Percentiles rank a stretch among this genome's conserved stretches.
phyloP scores from a whole-genome alignment of 1,140 invertebrate species.

The Teleogryllus occipitalis region DNA sequence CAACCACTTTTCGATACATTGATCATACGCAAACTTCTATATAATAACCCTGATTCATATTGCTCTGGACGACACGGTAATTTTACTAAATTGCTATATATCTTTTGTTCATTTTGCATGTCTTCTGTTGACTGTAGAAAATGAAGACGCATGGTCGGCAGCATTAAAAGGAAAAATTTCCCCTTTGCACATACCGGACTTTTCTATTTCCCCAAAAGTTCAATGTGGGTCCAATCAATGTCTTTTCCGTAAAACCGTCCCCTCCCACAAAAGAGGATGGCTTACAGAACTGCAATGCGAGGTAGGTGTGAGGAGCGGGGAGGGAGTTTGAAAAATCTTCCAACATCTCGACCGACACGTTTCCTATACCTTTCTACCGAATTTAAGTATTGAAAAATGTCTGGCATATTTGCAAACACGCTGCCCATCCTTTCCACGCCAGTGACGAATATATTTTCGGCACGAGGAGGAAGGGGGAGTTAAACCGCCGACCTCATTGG shows the following conservation, averaged over 20 bases:
- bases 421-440: not conserved
- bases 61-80: too few relatives aligned
- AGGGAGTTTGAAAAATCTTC: not conserved
- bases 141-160: too few relatives aligned
- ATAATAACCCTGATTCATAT: too few relatives aligned
- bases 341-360: not conserved
- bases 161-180: too few relatives aligned
- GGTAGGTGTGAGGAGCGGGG: too few relatives aligned
- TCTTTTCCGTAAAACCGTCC: not conserved
- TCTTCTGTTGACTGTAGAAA: too few relatives aligned
- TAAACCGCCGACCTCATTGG: not conserved
- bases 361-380: not conserved
- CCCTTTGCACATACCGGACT: too few relatives aligned
- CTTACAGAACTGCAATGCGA: not conserved
- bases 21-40: too few relatives aligned
- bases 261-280: not conserved
- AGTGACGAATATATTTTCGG: not conserved
- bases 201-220: not conserved
- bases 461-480: not conserved
- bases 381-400: slow-evolving; percentile 6
- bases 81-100: too few relatives aligned
- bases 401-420: not conserved
- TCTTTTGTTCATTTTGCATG: too few relatives aligned
- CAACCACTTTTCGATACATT: too few relatives aligned
- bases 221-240: not conserved